Evolutionary conservation across 2,888 invertebrate species (phyloP), one percentile per base, ranked within the genome.

Genomic region (Plebejus argus): DNA sequence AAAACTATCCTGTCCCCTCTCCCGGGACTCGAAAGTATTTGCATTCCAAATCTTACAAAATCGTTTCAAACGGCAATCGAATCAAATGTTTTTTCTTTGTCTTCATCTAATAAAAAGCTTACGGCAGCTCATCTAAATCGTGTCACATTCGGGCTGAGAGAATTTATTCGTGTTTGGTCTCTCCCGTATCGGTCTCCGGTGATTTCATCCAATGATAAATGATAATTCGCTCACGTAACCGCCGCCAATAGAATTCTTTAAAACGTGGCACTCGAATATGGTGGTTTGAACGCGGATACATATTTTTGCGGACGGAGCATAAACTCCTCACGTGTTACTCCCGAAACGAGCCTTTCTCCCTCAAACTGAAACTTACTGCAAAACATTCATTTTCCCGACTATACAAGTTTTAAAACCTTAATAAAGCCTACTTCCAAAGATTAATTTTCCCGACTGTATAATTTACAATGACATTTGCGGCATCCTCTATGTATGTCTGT

Each of bases 171-270:
- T 66, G 66, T 66, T 66, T 66, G 66, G 66, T 66, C 66, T 66
- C 66, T 66, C 61, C 23, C 28, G 18, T 66, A 66, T 66, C 66
- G 66, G 23, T 66, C 66, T 66, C 66, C 23, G 28, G 66, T 15
- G 66, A 18, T 66, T 66, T 66, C 28, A 66, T 66, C 66, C 66
- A 66, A 66, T 66, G 66, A 66, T 66, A 66, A 66, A 66, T 66
- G 66, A 66, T 66, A 66, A 66, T 66, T 66, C 66, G 66, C 28
- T 66, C 66, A 66, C 66, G 66, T 33, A 33, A 33, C 1, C 15
- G 33, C 66, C 66, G 66, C 66, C 66, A 66, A 66, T 66, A 66
- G 66, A 33, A 66, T 66, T 66, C 66, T 66, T 66, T 66, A 66
- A 66, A 66, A 66, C 66, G 20, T 66, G 15, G 15, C 20, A 66